Conservation (phyloP, 2,888 invertebrate species). For the Penaeus monodon region DNA sequence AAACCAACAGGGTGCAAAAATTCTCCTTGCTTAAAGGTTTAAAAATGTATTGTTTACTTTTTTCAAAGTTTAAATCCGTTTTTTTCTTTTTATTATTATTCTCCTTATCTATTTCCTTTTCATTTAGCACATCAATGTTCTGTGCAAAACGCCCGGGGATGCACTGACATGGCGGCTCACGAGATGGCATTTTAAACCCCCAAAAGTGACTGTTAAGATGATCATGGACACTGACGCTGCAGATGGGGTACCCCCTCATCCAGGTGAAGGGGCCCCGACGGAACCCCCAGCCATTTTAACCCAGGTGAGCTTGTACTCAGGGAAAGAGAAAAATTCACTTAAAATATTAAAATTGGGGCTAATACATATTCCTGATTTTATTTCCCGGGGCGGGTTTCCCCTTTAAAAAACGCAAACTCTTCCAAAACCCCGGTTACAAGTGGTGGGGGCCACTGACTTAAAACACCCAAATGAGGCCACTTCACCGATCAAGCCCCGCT, state of each 20-base stretch:
- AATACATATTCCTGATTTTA: too few relatives aligned
- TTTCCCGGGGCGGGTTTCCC: constrained; percentile 77
- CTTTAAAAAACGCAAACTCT: constrained; percentile 70
- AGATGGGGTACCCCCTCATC: constrained; percentile 83
- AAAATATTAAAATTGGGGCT: too few relatives aligned
- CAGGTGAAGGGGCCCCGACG: constrained; percentile 72
- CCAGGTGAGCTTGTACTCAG: constrained; percentile 26
- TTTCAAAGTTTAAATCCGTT: too few relatives aligned
- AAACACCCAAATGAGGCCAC: constrained; percentile 72
- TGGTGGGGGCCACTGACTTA: constrained; percentile 78
- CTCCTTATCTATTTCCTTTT: too few relatives aligned
- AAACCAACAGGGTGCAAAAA: too few relatives aligned
- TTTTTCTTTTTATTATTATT: too few relatives aligned
- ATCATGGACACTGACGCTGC: constrained; percentile 86
- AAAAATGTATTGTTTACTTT: too few relatives aligned
- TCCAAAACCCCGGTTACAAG: constrained; percentile 64
- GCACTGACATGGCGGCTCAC: constrained; percentile 79
- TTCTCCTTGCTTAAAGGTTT: too few relatives aligned
- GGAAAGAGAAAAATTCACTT: too few relatives aligned
- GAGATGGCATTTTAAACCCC: constrained; percentile 77
- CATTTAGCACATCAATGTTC: constrained; percentile 75
- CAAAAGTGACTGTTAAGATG: constrained; percentile 77
- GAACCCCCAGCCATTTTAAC: constrained; percentile 17
- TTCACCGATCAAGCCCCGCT: constrained; percentile 73
- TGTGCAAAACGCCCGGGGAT: constrained; percentile 83